phyloP scores from a whole-genome alignment of 2,888 invertebrate species.

The Lepidochrysops patricia region DNA sequence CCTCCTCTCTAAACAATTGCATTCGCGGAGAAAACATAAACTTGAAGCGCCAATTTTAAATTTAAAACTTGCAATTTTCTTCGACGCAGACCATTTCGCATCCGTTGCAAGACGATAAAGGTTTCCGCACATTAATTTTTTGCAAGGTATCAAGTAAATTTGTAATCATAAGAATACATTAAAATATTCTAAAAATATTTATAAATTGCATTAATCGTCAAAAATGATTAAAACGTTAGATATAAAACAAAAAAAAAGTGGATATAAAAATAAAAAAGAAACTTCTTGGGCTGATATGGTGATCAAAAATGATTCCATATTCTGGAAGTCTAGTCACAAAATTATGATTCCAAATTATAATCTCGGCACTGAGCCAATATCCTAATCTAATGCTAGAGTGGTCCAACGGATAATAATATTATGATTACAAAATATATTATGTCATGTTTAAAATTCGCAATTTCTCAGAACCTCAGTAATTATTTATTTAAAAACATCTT shows the following conservation, averaged over 20 bases:
- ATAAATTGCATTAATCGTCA: background rate
- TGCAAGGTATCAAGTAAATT: too few species aligned
- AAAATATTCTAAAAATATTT: background rate
- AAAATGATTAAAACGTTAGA: background rate
- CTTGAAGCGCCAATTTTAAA: slow-evolving; percentile 16
- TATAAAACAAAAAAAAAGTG: background rate
- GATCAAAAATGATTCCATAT: background rate
- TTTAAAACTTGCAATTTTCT: slow-evolving; percentile 6
- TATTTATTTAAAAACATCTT: background rate
- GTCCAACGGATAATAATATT: too few species aligned
- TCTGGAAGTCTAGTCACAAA: background rate
- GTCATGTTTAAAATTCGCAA: background rate
- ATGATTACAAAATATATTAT: too few species aligned
- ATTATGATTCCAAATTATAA: background rate
- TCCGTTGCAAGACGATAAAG: too few species aligned
- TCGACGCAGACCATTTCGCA: slow-evolving; percentile 18
- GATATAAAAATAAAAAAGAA: background rate
- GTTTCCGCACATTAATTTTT: too few species aligned
- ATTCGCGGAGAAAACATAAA: slow-evolving; percentile 19
- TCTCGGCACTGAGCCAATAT: background rate
- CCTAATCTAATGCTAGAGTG: background rate
- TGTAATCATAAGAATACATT: background rate
- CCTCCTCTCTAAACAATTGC: slow-evolving; percentile 60
- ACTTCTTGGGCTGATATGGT: background rate
- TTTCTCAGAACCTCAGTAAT: background rate